These are phyloP conservation scores for Cylas formicarius DNA, from an alignment of 1,140 invertebrate species.

Conservation along the genomic window DNA sequence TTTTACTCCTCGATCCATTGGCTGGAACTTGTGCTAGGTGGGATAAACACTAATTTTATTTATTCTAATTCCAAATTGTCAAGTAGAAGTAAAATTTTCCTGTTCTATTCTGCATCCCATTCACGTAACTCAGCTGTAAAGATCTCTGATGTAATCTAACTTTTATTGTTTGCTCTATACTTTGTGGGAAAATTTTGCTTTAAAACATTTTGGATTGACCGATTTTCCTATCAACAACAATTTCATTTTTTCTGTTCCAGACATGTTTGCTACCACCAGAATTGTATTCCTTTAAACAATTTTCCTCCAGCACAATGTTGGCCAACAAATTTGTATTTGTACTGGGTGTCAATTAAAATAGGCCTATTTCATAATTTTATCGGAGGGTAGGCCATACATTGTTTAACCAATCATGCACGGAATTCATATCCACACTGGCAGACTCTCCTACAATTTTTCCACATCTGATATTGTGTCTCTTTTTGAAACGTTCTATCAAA, in stretches of 20 bases:
- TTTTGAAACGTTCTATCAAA: constrained; percentile 25
- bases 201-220: constrained; percentile 41
- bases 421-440: constrained; percentile 10
- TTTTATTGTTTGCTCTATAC: constrained; percentile 38
- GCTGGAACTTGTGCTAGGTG: constrained; percentile 25
- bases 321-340: constrained; percentile 33
- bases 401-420: constrained; percentile 10
- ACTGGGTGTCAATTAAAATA: constrained; percentile 41
- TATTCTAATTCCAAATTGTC: constrained; percentile 20
- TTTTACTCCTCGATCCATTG: constrained; percentile 27
- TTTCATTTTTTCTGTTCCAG: constrained; percentile 38
- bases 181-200: constrained; percentile 32
- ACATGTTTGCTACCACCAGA: constrained; percentile 36
- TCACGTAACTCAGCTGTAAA: constrained; percentile 14
- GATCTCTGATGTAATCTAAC: constrained; percentile 42
- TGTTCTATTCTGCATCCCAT: too few relatives aligned
- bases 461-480: constrained; percentile 15
- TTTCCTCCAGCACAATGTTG: constrained; percentile 38
- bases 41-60: constrained; percentile 24
- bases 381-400: constrained; percentile 6
- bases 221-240: constrained; percentile 32
- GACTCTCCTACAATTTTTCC: constrained; percentile 24
- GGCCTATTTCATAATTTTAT: constrained; percentile 4
- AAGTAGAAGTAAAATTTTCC: too few relatives aligned
- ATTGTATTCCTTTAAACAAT: constrained; percentile 39